Conservation (phyloP, 2,797 vertebrate species). For the Mastacembelus armatus region DNA sequence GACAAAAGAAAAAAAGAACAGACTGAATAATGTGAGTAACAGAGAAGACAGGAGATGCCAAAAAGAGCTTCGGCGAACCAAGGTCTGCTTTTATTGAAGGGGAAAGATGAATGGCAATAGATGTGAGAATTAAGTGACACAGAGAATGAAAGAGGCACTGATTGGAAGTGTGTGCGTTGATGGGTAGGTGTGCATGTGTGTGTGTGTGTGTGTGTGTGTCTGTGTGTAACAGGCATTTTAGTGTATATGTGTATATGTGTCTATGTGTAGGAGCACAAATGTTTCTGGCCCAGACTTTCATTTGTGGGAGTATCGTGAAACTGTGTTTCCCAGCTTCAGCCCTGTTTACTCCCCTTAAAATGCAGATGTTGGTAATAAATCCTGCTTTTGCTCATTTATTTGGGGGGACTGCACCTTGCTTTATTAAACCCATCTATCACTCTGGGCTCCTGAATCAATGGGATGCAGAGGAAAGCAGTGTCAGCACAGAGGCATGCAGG, state of each 20-base stretch:
- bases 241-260: conserved; percentile 6
- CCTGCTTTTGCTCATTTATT: conserved; percentile 83
- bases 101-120: conserved; percentile 54
- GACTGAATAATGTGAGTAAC: conserved; percentile 21
- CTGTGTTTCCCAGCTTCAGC: conserved; percentile 61
- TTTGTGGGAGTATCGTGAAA: conserved; percentile 58
- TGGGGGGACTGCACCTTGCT: conserved; percentile 82
- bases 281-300: conserved; percentile 42
- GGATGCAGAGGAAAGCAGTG: conserved; percentile 82
- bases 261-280: conserved; percentile 8
- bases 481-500: conserved; percentile 73
- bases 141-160: conserved; percentile 47
- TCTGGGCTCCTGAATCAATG: conserved; percentile 81
- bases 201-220: too few relatives aligned
- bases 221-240: conserved; percentile 1
- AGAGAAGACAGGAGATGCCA: conserved; percentile 39
- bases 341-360: conserved; percentile 78
- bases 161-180: conserved; percentile 22
- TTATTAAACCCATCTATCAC: conserved; percentile 90
- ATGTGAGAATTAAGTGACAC: conserved; percentile 55
- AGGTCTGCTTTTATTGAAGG: conserved; percentile 60
- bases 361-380: conserved; percentile 86
- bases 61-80: conserved; percentile 34
- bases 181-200: conserved; percentile 13
- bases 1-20: conserved; percentile 36